Base-by-base conservation (phyloP, 2,888 invertebrate genomes). In the Eupithecia subumbrata region DNA sequence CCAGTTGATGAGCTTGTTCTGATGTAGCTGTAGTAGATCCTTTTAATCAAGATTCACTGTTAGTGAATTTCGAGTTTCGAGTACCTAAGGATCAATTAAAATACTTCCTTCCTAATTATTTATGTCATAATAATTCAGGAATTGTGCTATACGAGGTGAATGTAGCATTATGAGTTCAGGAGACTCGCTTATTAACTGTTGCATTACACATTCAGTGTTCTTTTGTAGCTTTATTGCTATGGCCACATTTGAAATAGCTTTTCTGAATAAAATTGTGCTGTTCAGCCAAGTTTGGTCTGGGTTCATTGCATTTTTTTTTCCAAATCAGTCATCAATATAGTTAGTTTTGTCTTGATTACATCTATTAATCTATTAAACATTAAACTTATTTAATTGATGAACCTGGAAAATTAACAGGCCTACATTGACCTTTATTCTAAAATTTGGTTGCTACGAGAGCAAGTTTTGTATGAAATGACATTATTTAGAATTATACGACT, bases 381-480 rank as follows among this genome's bases (percentile, higher is more conserved):
- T 43, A 12, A n/a, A 52, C 18, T 8, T 52, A n/a, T 52, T 52
- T 52, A n/a, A 8, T 52, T 52, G 7, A 52, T 52, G 52, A 56
- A 56, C 22, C 4, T 7, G 18, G n/a, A 48, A 18, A 48, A 48
- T 48, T 9, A n/a, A 48, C 48, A 45, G 5, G 5, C 16, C 16
- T 48, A n/a, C n/a, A 48, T 48, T 48, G n/a, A 48, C 18, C n/a
- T 18, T 48, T 5, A 16, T 45, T 48, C 8, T 0, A 14, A 45
- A 18, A 52, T n/a, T 52, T 7, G 8, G n/a, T 52, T 52, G 5
- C n/a, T n/a, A 52, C 2, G 8, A 9, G 8, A 48, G 18, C 48
- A 52, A n/a, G 52, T 52, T 56, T 56, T 22, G 48, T 56, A 56
- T 56, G 56, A n/a, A 56, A 56, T n/a, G n/a, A n/a, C n/a, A n/a